phyloP scores from a whole-genome alignment of 2,113 vertebrate species.

The Laticauda laticaudata region DNA sequence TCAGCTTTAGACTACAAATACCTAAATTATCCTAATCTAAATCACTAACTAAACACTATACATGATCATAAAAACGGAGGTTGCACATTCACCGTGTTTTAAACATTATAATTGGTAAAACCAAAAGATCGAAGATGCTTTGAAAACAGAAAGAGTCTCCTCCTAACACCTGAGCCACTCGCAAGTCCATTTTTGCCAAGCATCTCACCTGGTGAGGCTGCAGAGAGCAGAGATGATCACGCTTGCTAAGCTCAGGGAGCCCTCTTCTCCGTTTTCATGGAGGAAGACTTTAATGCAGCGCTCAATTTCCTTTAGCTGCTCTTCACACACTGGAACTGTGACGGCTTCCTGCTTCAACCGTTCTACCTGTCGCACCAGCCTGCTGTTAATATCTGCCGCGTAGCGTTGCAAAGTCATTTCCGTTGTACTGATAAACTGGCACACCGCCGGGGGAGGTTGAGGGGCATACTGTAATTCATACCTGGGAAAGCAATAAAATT shows the following conservation, averaged over 20 bases:
- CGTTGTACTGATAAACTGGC: conserved; percentile 87
- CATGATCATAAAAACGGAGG: neutral
- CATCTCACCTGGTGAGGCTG: conserved; percentile 84
- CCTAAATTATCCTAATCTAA: neutral
- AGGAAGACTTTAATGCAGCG: conserved; percentile 93
- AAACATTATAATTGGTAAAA: neutral
- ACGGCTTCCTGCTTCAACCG: conserved; percentile 91
- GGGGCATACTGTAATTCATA: conserved; percentile 92
- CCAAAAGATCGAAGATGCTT: neutral
- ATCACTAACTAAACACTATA: neutral
- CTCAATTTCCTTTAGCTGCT: conserved; percentile 96
- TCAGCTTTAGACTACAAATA: neutral
- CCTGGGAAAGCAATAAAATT: conserved; percentile 54
- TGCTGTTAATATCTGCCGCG: conserved; percentile 84
- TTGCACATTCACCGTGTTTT: neutral
- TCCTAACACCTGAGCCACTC: neutral
- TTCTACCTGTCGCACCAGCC: conserved; percentile 87
- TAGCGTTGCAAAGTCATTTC: conserved; percentile 90
- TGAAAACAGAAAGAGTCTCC: neutral
- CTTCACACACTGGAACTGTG: conserved; percentile 84
- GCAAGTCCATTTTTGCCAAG: fast-evolving
- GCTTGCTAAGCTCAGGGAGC: conserved; percentile 87
- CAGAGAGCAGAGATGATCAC: conserved; percentile 93
- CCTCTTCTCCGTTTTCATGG: conserved; percentile 88
- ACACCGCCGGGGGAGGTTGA: conserved; percentile 78